A percentile compares a stretch with the other conserved stretches of the same genome.
Conservation (phyloP, 1,140 invertebrate genomes). For the Drosophila simulans region DNA sequence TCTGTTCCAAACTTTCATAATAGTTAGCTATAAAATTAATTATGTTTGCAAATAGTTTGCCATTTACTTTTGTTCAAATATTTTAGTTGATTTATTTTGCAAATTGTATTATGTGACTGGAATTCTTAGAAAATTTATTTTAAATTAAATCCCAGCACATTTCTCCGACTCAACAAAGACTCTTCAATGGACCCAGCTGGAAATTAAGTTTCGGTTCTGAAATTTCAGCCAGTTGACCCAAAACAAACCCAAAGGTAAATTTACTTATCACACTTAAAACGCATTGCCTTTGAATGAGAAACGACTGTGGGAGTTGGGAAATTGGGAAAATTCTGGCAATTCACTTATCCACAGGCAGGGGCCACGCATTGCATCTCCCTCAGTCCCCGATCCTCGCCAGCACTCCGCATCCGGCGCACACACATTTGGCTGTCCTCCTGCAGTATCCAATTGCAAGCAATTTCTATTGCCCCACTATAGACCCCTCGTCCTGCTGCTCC, state of each 20-base stretch:
- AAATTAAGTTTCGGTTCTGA: constrained; percentile 31
- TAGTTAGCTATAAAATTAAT: background rate
- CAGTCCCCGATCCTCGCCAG: background rate
- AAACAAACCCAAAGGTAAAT: constrained; percentile 44
- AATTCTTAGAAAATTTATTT: background rate
- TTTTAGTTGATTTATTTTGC: background rate
- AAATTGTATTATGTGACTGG: background rate
- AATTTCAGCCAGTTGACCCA: constrained; percentile 23
- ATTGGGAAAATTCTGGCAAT: constrained; percentile 20
- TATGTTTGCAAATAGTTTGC: background rate
- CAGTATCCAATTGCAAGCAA: constrained; percentile 57
- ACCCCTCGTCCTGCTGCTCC: background rate
- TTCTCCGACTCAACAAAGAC: background rate
- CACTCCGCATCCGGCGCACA: constrained; percentile 17
- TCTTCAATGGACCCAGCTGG: constrained; percentile 13
- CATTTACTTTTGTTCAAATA: background rate
- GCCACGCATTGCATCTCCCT: constrained; percentile 13
- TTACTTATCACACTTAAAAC: constrained; percentile 56
- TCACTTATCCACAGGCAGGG: constrained; percentile 41
- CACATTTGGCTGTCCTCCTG: constrained; percentile 53
- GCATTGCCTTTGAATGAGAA: constrained; percentile 14
- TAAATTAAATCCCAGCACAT: background rate
- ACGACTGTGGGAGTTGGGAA: background rate
- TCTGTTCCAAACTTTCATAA: background rate
- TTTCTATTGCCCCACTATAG: constrained; percentile 48